Evolutionary conservation across 2,113 vertebrate genomes (phyloP).

Genomic region (Globicephala melas): DNA sequence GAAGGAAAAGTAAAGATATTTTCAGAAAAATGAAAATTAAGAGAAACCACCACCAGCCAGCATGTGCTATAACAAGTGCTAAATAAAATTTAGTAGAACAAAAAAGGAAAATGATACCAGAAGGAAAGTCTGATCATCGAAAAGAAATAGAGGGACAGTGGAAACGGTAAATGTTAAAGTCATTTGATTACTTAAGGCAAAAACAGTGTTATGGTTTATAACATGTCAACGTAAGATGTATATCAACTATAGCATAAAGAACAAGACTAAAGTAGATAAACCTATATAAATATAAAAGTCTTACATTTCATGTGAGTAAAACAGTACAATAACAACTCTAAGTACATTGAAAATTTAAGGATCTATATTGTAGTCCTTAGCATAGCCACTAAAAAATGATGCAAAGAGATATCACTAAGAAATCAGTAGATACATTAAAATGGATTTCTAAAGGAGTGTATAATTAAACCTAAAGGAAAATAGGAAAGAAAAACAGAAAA

Average conservation of each 20-base stretch:
- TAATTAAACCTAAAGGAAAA: background rate
- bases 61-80: background rate
- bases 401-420: background rate
- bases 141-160: background rate
- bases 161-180: background rate
- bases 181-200: background rate
- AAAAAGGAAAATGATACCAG: background rate
- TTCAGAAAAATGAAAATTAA: conserved; percentile 15
- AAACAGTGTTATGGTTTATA: background rate
- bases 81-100: background rate
- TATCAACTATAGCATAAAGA: background rate
- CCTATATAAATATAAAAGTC: background rate
- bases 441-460: background rate
- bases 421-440: background rate
- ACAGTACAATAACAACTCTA: background rate
- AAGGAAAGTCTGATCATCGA: background rate
- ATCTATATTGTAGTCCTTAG: background rate
- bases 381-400: background rate
- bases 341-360: background rate
- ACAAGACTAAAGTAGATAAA: background rate
- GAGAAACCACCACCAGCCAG: background rate
- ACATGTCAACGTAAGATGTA: background rate
- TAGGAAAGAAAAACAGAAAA: background rate
- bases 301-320: background rate
- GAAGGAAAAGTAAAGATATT: background rate